phyloP scores from a whole-genome alignment of 1,140 invertebrate species.

The Neotoxoptera formosana region DNA sequence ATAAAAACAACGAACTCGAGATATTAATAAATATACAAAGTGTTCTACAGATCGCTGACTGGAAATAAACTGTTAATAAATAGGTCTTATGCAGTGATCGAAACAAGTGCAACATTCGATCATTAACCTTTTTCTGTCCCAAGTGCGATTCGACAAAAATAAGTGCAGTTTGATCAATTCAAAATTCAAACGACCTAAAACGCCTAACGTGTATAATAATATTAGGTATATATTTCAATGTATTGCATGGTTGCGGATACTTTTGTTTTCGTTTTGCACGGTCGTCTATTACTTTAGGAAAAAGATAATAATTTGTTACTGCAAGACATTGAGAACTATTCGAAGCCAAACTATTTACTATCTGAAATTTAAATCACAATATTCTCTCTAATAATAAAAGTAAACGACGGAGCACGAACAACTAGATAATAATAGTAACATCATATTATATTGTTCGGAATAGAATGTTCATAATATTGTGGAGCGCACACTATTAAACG shows the following conservation, averaged over 20 bases:
- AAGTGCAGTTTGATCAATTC: background rate
- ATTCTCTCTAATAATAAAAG: background rate
- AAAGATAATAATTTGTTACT: background rate
- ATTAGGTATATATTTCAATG: background rate
- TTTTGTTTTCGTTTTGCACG: background rate
- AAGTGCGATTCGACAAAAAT: background rate
- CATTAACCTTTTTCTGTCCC: background rate
- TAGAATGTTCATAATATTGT: background rate
- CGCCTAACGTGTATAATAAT: background rate
- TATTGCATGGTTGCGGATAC: background rate
- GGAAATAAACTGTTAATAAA: background rate
- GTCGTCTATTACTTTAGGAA: background rate
- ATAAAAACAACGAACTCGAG: no score
- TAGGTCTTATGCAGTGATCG: no score
- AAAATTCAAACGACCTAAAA: background rate
- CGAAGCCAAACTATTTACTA: no score
- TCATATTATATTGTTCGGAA: background rate
- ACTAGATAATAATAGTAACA: background rate
- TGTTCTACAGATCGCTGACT: background rate
- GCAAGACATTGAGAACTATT: background rate
- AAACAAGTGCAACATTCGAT: background rate
- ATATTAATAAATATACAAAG: background rate
- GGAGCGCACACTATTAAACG: background rate
- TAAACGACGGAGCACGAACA: background rate
- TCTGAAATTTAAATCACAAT: background rate